phyloP scores from a whole-genome alignment of 2,113 vertebrate species.

The Osmerus eperlanus region DNA sequence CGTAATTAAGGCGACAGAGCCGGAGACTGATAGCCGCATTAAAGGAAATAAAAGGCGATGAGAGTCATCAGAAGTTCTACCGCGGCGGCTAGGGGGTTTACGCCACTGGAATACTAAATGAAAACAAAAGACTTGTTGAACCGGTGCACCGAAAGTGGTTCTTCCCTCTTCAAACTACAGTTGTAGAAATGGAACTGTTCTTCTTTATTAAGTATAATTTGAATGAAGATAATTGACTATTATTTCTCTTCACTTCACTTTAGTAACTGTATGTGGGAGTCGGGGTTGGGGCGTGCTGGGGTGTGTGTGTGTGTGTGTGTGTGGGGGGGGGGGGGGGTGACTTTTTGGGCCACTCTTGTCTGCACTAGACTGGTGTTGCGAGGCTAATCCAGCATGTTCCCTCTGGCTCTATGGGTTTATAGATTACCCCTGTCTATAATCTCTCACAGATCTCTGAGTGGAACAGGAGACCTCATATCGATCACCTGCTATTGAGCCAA shows the following conservation, averaged over 20 bases:
- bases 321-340: too few relatives aligned
- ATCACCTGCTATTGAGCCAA: neutral
- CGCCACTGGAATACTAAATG: neutral
- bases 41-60: constrained; percentile 41
- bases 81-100: neutral
- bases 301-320: too few relatives aligned
- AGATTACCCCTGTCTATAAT: constrained; percentile 8
- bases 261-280: too few relatives aligned
- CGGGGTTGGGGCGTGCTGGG: too few relatives aligned
- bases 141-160: neutral
- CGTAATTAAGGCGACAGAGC: constrained; percentile 51
- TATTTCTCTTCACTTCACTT: neutral
- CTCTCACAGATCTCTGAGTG: constrained; percentile 5
- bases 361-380: too few relatives aligned
- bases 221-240: too few relatives aligned
- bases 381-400: neutral
- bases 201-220: too few relatives aligned
- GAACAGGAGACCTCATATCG: constrained; percentile 6
- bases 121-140: neutral
- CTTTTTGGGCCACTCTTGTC: too few relatives aligned
- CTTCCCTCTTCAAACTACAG: neutral
- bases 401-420: constrained; percentile 2
- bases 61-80: constrained; percentile 27
- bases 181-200: too few relatives aligned
- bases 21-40: constrained; percentile 33